Evolutionary conservation across 2,888 invertebrate species (phyloP), one percentile per base, ranked within the genome.

Genomic region (Drosophila putrida): DNA sequence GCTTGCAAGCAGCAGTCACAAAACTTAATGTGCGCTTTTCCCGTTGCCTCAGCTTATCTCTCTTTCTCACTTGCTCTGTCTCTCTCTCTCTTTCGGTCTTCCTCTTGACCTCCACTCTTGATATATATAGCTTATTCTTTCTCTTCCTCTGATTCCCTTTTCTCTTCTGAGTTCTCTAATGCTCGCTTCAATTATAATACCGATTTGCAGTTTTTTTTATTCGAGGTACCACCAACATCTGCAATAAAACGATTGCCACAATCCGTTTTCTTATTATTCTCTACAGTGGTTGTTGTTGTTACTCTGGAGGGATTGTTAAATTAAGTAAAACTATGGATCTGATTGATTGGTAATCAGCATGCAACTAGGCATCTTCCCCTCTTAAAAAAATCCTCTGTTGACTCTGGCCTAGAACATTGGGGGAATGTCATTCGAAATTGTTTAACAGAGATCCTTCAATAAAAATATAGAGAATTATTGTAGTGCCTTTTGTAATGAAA

Each of bases 11-110:
- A 76, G 76, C 71, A 72, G 83, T 69, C 80, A 70, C 76, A 82
- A 88, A 88, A 86, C 88, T 84, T 84, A 88, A 86, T 88, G 81
- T 75, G 75, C 78, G 47, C 69, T 84, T 77, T 79, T 71, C 62
- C 72, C 64, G 64, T 63, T 65, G 43, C 55, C 15, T 8, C 35
- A 10, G 8, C 25, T 27, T 15, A 6, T 44, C 13, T 49, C 27
- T 31, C 2, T 54, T 28, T 36, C 31, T 20, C 49, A 41, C n/a
- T 36, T 25, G 25, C 27, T 1, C 27, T 1, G 15, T 33, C 28
- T 13, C 10, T 27, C 43, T 6, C 57, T 1, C 27, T 1, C n/a
- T 33, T 25, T 13, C 10, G 20, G 38, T 6, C 57, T 46, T 9
- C 25, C 47, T 39, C 11, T 6, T 31, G 31, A 15, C 27, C 13